Base-by-base conservation (phyloP, 2,888 invertebrate species). In the Sesia apiformis region DNA sequence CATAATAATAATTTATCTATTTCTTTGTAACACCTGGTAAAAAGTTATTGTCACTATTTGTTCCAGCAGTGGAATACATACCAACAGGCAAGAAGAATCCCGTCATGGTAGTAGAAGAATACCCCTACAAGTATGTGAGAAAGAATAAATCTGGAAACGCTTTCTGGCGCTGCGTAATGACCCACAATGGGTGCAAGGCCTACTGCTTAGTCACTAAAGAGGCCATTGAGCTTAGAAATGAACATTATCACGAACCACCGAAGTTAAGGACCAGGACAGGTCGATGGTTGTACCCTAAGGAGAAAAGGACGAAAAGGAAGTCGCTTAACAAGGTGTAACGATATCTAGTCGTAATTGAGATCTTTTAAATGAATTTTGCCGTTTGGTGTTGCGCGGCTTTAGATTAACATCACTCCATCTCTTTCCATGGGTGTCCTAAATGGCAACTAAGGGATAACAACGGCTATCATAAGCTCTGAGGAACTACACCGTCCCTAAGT, bases 121-220 rank as follows among this genome's bases (percentile, higher is more conserved):
- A 69, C 52, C 65, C 69, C 0, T 78, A 77, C 59, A 76, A 78
- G 53, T 62, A 67, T 23, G 64, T 74, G 0, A 74, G 66, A 55
- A 57, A 60, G 46, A 72, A 74, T 56, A 60, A 60, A n/a, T 63
- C 62, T 0, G 76, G 76, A 4, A 70, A 67, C 53, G 61, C 72
- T 1, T 69, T 69, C 55, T 76, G 75, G 67, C 63, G 69, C 40
- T 78, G 78, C 52, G 69, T 70, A 4, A 66, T 69, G 59, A 59
- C 64, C 0, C 77, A 78, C 51, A 62, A 64, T n/a, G 77, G 78
- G 0, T 78, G 78, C 55, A 63, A 52, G 38, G 66, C 70, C 3
- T 62, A 60, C 54, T 72, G 72, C 41, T 54, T 69, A 40, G 66
- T 65, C 3, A 65, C 58, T 4, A 59, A 64, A 0, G 58, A 64